phyloP scores from a whole-genome alignment of 2,888 invertebrate species.

The Pinctada fucata region DNA sequence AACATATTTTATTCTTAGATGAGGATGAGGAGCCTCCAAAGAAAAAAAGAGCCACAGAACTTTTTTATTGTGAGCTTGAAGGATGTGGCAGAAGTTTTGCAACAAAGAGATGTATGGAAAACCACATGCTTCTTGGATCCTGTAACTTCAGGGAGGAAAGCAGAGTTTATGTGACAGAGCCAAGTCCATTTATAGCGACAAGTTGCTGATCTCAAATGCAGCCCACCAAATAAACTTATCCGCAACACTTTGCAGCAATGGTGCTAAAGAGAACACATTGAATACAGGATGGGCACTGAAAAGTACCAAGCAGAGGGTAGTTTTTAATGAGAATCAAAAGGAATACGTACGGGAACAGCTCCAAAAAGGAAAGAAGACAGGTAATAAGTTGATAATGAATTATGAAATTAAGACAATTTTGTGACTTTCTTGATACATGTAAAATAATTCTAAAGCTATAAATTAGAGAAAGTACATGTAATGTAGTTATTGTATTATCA shows the following conservation, averaged over 20 bases:
- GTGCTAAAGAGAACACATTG: background rate
- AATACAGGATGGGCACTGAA: constrained; percentile 8
- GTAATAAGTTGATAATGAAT: background rate
- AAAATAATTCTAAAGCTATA: background rate
- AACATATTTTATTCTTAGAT: background rate
- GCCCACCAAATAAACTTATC: background rate
- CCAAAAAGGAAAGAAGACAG: constrained; percentile 5
- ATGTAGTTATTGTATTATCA: background rate
- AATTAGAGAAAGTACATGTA: background rate
- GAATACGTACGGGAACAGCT: background rate
- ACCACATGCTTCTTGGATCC: background rate
- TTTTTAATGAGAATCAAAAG: background rate
- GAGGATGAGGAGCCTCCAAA: background rate
- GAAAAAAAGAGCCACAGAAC: background rate
- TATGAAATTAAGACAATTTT: background rate
- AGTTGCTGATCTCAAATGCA: background rate
- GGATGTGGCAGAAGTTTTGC: background rate
- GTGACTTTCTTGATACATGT: background rate
- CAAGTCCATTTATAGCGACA: background rate
- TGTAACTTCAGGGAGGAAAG: background rate
- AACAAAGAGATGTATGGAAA: background rate
- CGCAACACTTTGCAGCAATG: background rate
- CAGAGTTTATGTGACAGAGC: background rate
- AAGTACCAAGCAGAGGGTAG: background rate
- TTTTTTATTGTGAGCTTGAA: constrained; percentile 1